A percentile compares a stretch with the other conserved stretches of the same genome.
These are phyloP conservation scores for Apis laboriosa DNA, from an alignment of 1,140 invertebrate species.

Conservation along the genomic window DNA sequence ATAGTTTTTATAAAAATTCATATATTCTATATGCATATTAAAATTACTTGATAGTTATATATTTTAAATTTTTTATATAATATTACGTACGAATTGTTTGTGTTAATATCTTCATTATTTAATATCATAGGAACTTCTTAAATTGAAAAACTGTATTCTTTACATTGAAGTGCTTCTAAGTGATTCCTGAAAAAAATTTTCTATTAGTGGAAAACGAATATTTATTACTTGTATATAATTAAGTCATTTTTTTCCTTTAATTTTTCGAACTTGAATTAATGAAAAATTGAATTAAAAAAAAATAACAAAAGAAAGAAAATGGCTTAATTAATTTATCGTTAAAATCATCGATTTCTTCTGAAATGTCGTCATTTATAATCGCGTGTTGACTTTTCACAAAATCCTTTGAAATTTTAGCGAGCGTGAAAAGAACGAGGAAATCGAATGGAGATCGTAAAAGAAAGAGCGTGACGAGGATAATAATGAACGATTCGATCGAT, in stretches of 20 bases:
- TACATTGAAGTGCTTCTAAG: neutral
- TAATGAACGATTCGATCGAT: constrained; percentile 35
- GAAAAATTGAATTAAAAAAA: neutral
- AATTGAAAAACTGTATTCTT: no score
- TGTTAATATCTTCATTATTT: neutral
- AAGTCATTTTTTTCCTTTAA: no score
- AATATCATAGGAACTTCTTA: neutral
- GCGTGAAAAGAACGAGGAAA: constrained; percentile 29
- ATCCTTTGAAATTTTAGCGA: neutral
- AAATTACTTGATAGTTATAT: neutral
- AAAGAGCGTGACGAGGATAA: constrained; percentile 48
- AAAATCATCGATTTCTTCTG: no score
- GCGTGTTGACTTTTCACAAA: neutral
- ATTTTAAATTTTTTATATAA: neutral
- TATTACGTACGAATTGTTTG: no score
- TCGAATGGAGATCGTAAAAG: neutral
- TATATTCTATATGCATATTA: neutral
- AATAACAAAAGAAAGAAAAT: neutral
- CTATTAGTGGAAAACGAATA: no score
- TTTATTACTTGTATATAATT: neutral
- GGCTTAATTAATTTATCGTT: neutral
- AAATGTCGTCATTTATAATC: neutral
- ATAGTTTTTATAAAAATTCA: neutral
- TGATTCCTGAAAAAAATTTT: neutral
- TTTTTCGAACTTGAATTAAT: no score